Percentiles rank a stretch among this genome's conserved stretches.
These are phyloP conservation scores for Chionis minor DNA, from an alignment of 2,113 vertebrate species.

Conservation along the genomic window DNA sequence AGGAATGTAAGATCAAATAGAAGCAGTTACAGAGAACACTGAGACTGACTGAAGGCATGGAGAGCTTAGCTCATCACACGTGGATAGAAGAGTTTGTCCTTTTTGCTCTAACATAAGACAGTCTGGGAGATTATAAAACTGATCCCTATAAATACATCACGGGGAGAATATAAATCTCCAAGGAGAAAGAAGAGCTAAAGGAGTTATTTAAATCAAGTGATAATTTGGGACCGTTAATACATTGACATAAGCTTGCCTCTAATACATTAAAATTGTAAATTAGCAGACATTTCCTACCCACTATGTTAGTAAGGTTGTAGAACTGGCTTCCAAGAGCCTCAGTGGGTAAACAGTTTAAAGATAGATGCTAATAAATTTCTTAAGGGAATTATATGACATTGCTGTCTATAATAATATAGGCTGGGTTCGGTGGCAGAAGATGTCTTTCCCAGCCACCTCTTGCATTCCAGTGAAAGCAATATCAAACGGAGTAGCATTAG, in stretches of 20 bases:
- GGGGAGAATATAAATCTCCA: background rate
- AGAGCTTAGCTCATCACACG: background rate
- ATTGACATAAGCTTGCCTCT: background rate
- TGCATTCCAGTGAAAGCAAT: background rate
- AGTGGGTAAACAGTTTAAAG: background rate
- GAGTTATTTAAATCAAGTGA: background rate
- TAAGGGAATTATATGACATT: background rate
- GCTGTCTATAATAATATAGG: background rate
- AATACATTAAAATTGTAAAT: constrained; percentile 22
- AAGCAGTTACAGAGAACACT: background rate
- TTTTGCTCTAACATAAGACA: background rate
- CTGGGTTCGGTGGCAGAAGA: background rate
- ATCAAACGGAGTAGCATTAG: background rate
- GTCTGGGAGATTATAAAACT: background rate
- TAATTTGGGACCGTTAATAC: background rate
- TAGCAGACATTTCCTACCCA: background rate
- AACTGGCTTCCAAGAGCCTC: background rate
- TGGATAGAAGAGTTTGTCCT: background rate
- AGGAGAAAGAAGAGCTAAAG: background rate
- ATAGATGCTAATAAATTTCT: background rate
- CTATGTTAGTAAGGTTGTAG: background rate
- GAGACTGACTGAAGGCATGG: background rate
- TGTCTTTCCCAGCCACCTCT: background rate
- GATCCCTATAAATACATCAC: background rate
- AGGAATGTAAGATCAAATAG: background rate